Evolutionary conservation across 2,888 invertebrate genomes (phyloP).

Genomic region (Agrochola lota): DNA sequence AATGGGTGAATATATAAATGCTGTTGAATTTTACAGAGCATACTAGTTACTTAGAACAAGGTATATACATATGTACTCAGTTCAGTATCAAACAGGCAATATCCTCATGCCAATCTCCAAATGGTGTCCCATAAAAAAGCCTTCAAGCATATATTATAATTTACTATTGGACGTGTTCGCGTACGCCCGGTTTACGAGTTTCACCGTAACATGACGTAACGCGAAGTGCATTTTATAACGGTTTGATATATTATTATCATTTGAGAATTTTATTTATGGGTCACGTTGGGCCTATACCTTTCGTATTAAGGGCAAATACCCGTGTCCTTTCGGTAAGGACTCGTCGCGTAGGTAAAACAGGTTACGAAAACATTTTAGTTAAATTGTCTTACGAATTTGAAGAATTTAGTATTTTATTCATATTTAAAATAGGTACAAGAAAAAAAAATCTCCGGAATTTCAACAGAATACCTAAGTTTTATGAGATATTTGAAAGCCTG

Average conservation of each 20-base stretch:
- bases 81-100: constrained; percentile 8
- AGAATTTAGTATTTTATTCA: neutral
- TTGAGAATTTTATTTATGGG: constrained; percentile 59
- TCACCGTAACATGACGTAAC: constrained; percentile 57
- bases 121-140: constrained; percentile 64
- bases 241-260: constrained; percentile 54
- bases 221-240: constrained; percentile 64
- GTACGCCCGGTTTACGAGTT: constrained; percentile 66
- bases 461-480: neutral
- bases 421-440: neutral
- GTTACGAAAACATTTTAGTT: neutral
- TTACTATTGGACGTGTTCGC: constrained; percentile 66
- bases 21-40: neutral
- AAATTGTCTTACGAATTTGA: neutral
- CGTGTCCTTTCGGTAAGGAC: neutral
- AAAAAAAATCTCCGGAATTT: neutral
- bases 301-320: constrained; percentile 3
- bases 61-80: neutral
- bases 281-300: neutral
- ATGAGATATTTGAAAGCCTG: neutral
- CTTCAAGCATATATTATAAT: constrained; percentile 74
- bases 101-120: constrained; percentile 45
- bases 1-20: neutral
- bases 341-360: neutral
- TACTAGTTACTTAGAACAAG: no score